Conservation (phyloP, 2,113 vertebrate species). For the Acanthochromis polyacanthus region DNA sequence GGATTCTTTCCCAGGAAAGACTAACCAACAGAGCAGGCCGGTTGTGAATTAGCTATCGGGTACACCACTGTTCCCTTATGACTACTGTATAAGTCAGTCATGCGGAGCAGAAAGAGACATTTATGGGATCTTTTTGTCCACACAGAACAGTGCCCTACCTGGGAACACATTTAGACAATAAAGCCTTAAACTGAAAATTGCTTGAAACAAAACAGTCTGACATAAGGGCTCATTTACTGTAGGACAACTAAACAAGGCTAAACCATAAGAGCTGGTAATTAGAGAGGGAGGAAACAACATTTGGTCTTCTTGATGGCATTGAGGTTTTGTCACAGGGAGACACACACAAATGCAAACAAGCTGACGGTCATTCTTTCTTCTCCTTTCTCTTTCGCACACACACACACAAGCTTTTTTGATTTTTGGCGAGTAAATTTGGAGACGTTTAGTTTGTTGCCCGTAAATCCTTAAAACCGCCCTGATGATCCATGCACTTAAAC, state of each 20-base stretch:
- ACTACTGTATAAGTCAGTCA: background rate
- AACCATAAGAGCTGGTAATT: slow-evolving; percentile 78
- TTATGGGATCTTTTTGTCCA: slow-evolving; percentile 11
- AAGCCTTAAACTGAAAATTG: slow-evolving; percentile 22
- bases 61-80: too few species aligned
- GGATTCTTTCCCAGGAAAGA: slow-evolving; percentile 13
- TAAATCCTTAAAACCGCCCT: slow-evolving; percentile 41
- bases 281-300: slow-evolving; percentile 78
- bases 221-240: slow-evolving; percentile 74
- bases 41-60: background rate
- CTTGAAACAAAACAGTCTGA: slow-evolving; percentile 67
- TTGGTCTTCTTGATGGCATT: slow-evolving; percentile 77
- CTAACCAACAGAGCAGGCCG: background rate
- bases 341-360: slow-evolving; percentile 58
- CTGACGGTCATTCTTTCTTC: slow-evolving; percentile 22
- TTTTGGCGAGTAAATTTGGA: slow-evolving; percentile 7
- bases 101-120: background rate
- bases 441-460: background rate
- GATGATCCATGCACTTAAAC: slow-evolving; percentile 8
- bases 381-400: background rate
- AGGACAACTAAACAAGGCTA: slow-evolving; percentile 71
- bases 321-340: slow-evolving; percentile 76
- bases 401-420: background rate
- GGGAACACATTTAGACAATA: slow-evolving; percentile 24
- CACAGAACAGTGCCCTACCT: slow-evolving; percentile 14